Conservation (phyloP, 1,140 invertebrate genomes). For the Wasmannia auropunctata region DNA sequence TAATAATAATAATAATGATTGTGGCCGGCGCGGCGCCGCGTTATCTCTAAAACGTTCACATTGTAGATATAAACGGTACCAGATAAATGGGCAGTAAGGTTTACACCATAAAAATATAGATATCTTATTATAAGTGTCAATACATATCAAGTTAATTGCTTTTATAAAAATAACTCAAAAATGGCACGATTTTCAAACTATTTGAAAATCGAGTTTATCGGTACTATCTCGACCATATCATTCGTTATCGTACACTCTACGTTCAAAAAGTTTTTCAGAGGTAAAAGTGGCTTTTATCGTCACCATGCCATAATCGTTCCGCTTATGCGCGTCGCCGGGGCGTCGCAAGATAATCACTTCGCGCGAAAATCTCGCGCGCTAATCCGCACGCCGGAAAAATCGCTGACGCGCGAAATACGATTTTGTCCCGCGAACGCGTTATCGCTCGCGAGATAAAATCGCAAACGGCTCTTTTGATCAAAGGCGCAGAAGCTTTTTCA, state of each 20-base stretch:
- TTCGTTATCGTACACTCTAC: not conserved
- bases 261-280: constrained; percentile 26
- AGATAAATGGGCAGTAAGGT: not conserved
- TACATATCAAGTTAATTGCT: not conserved
- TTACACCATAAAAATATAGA: not conserved
- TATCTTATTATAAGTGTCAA: not conserved
- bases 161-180: not conserved
- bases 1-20: not conserved
- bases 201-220: constrained; percentile 18
- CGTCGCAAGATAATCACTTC: constrained; percentile 37
- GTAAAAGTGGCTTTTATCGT: constrained; percentile 40
- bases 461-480: constrained; percentile 34
- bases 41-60: not conserved
- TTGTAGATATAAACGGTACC: not conserved
- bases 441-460: constrained; percentile 17
- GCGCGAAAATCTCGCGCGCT: constrained; percentile 27
- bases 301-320: constrained; percentile 20
- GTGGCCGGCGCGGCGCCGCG: too few relatives aligned
- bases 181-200: not conserved
- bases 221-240: not conserved
- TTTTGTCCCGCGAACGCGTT: constrained; percentile 20
- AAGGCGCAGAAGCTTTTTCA: constrained; percentile 47
- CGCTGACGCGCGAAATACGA: constrained; percentile 39
- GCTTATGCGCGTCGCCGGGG: constrained; percentile 8
- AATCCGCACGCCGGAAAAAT: constrained; percentile 43